Evolutionary conservation across 2,888 invertebrate species (phyloP), one percentile per base, ranked within the genome.

Genomic region (Aphidoletes aphidimyza): DNA sequence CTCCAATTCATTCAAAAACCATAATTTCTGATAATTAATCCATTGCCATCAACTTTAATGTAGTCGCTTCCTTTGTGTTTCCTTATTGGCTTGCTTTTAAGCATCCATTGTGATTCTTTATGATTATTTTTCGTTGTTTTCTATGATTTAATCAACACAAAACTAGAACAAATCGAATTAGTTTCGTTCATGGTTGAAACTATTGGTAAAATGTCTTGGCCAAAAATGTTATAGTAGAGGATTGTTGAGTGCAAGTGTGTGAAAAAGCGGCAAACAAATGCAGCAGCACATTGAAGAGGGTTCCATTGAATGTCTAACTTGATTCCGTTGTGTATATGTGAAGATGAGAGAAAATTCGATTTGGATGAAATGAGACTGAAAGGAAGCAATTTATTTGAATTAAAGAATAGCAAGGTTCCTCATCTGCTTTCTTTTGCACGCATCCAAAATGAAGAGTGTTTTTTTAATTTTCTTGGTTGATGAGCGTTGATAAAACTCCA

Each of bases 11-110:
- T 81, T 81, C 8, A 37, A 34, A 81, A 81, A 81, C 81, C 37
- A 81, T 81, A 81, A 81, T 81, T 81, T 81, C n/a, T 81, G 37
- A 37, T 81, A 81, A 81, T 81, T 37, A 81, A 37, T 81, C 81
- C 81, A 81, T 81, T 81, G 37, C 5, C 37, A 36, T 36, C 30
- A 69, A 5, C 37, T 81, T 37, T n/a, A 36, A 22, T 81, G 69
- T 81, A 37, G 37, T 81, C n/a, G 81, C 11, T 81, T 81, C 81
- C 81, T 81, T 37, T 81, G 37, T 22, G 37, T 81, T 81, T 36
- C 81, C 36, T 81, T 81, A 37, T 81, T 69, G 69, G 30, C 69
- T 81, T n/a, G n/a, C 19, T 17, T 37, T 81, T 37, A n/a, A 69
- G 5, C 34, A 30, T 30, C n/a, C n/a, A 69, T 30, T 69, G 17